Conservation (phyloP, 64 coral and sea anemone species). For the Montipora capricornis region DNA sequence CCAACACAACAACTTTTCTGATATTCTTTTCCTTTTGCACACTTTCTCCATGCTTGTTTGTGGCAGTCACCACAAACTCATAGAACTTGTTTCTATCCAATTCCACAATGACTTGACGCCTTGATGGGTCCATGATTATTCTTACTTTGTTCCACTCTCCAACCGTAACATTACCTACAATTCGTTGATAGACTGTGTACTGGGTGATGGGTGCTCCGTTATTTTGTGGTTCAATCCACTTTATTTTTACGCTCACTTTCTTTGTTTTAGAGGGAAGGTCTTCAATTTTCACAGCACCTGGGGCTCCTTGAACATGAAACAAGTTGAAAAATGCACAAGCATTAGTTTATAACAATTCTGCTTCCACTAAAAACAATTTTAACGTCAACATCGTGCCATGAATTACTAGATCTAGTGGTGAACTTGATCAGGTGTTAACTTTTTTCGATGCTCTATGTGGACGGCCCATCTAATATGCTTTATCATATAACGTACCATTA, state of each 20-base stretch:
- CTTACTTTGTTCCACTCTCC: background rate
- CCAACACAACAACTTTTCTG: background rate
- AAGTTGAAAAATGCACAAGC: too few relatives aligned
- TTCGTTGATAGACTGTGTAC: background rate
- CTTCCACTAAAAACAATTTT: too few relatives aligned
- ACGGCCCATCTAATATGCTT: too few relatives aligned
- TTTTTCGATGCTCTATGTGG: too few relatives aligned
- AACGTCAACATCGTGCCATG: too few relatives aligned
- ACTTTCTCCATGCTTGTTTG: background rate
- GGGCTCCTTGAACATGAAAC: background rate
- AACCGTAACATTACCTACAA: background rate
- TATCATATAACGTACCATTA: too few relatives aligned
- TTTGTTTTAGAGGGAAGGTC: background rate
- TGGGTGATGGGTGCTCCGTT: background rate
- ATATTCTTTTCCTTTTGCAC: background rate
- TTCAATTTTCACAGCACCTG: background rate
- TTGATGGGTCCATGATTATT: background rate
- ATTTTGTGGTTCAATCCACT: background rate
- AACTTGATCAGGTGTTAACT: too few relatives aligned
- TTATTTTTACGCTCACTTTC: background rate
- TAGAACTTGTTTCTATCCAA: background rate
- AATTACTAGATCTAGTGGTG: too few relatives aligned
- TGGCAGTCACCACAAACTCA: background rate
- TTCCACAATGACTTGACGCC: background rate
- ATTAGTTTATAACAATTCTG: too few relatives aligned